Evolutionary conservation across 2,888 invertebrate genomes (phyloP).

Genomic region (Plutella xylostella): DNA sequence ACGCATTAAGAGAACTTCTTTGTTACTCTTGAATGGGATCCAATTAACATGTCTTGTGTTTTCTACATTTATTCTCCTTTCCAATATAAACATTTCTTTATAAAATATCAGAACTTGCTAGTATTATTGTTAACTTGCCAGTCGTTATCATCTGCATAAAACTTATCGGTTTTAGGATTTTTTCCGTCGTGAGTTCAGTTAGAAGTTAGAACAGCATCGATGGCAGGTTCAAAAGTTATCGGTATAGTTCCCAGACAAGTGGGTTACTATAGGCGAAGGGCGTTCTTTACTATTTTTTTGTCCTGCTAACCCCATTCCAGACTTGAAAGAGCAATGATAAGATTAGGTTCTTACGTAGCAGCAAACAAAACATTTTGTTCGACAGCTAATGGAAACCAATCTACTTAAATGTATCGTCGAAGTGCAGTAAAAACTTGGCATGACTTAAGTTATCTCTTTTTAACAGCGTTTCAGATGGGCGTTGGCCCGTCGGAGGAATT

Average conservation of each 20-base stretch:
- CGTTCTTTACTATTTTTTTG: conserved; percentile 47
- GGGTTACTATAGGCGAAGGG: conserved; percentile 46
- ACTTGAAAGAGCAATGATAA: conserved; percentile 28
- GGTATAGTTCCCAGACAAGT: conserved; percentile 37
- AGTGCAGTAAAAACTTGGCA: not conserved
- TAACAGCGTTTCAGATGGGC: conserved; percentile 5
- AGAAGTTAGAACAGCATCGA: no score
- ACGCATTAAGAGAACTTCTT: not conserved
- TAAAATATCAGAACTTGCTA: no score
- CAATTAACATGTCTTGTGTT: no score
- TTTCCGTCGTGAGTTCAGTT: no score
- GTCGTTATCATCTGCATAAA: no score
- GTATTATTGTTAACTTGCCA: no score
- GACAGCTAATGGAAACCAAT: not conserved
- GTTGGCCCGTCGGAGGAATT: conserved; percentile 15
- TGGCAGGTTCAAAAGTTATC: conserved; percentile 57
- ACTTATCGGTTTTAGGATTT: no score
- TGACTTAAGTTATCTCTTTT: conserved; percentile 11
- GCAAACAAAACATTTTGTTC: not conserved
- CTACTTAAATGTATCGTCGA: not conserved
- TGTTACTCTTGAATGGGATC: no score
- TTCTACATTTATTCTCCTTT: no score
- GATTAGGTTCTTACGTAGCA: conserved; percentile 10
- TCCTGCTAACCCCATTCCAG: conserved; percentile 49
- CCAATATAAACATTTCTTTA: no score